These are phyloP conservation scores for Amphiura filiformis DNA, from an alignment of 35 echinoderm and acorn worm genomes.

Conservation along the genomic window DNA sequence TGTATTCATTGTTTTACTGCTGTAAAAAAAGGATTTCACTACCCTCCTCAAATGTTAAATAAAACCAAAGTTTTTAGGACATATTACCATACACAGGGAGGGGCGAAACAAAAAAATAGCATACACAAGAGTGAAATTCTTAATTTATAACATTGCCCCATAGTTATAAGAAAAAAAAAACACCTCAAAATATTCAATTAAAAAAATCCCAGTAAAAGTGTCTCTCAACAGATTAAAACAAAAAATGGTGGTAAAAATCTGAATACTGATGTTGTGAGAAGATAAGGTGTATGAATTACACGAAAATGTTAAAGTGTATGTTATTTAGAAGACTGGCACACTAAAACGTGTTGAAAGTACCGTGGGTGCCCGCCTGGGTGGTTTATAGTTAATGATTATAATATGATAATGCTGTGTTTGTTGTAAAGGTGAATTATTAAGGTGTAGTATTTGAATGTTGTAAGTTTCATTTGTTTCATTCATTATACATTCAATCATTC, in stretches of 20 bases:
- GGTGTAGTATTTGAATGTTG: constrained; percentile 7
- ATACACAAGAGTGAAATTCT: not conserved
- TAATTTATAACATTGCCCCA: not conserved
- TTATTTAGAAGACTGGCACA: not conserved
- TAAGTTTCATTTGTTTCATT: constrained; percentile 8
- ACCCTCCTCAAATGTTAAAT: not conserved
- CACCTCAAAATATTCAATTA: no score
- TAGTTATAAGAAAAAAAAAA: not conserved
- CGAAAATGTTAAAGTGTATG: not conserved
- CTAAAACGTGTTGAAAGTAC: not conserved
- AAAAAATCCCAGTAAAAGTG: not conserved
- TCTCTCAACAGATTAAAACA: not conserved
- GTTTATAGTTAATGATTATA: not conserved
- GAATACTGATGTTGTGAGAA: not conserved
- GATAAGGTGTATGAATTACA: not conserved
- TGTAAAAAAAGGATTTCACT: constrained; percentile 2
- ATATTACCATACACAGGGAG: not conserved
- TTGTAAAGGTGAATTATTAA: not conserved
- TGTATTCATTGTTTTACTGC: constrained; percentile 11
- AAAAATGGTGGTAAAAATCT: not conserved
- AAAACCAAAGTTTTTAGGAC: constrained; percentile 2
- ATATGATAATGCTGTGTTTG: not conserved
- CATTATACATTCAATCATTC: not conserved
- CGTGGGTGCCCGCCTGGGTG: not conserved
- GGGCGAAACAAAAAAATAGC: not conserved